Base-by-base conservation (phyloP, 2,797 vertebrate genomes). In the Gastrophryne carolinensis region DNA sequence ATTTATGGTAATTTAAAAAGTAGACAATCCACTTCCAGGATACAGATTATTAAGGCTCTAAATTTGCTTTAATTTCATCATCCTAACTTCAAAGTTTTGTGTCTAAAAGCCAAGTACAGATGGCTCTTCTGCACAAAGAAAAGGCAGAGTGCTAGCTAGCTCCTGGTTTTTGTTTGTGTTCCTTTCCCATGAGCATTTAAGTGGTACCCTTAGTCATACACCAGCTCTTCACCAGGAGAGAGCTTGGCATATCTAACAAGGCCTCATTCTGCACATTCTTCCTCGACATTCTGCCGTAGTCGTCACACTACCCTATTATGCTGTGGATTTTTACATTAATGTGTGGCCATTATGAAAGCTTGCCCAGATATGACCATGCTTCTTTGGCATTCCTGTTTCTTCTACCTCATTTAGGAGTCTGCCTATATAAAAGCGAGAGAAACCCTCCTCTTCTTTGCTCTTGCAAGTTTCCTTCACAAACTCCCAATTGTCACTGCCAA, bases 401-500 rank as follows among this genome's bases (percentile, higher is more conserved):
- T 84, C 85, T 83, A 82, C 85, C 83, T 81, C 81, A 79, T 85
- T 88, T 70, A 82, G 86, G 74, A 83, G 83, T 84, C 71, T 83
- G 62, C 88, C 87, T 94, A 92, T 94, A 90, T 90, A 91, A 91
- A 91, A 65, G 90, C 91, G 89, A 90, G 84, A 86, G 80, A 70
- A 80, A 88, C 87, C 88, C 82, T 82, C 87, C 92, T 89, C 79
- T 79, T 81, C 84, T 84, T 81, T 80, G 72, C 80, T 70, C 29
- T 72, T 66, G 75, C 68, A 78, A 78, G 75, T 73, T 76, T 26
- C 82, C 83, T 80, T 83, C 83, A 81, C 80, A 49, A 84, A 82
- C 71, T 77, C 81, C 83, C 93, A 87, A 96, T 97, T 98, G 96
- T 97, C 95, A 88, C 89, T 81, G 83, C 94, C 96, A 98, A 98